phyloP scores from a whole-genome alignment of 2,113 vertebrate genomes.

The Prinia subflava region DNA sequence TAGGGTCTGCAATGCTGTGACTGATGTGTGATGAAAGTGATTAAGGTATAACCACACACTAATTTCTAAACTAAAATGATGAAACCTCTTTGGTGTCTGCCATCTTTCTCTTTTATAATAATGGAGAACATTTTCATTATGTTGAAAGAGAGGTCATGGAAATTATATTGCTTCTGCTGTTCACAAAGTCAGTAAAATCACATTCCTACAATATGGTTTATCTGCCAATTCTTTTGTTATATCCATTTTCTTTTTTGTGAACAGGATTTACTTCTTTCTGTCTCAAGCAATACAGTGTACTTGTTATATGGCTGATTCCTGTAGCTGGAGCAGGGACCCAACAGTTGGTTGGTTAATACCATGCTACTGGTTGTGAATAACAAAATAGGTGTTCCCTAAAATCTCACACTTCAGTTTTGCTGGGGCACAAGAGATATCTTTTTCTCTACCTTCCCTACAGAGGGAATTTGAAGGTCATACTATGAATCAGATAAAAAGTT shows the following conservation, averaged over 20 bases:
- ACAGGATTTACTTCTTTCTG: conserved; percentile 26
- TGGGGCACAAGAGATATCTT: not conserved
- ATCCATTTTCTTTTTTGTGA: conserved; percentile 18
- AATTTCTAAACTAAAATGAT: not conserved
- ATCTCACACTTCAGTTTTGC: not conserved
- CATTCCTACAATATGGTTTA: conserved; percentile 1
- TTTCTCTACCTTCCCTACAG: not conserved
- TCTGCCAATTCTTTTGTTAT: conserved; percentile 10
- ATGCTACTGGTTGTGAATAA: not conserved
- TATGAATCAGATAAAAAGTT: not conserved
- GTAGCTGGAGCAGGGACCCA: not conserved
- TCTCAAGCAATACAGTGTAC: not conserved
- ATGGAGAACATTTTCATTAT: conserved; percentile 23
- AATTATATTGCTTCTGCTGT: not conserved
- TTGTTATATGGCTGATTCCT: not conserved
- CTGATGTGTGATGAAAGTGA: conserved; percentile 30
- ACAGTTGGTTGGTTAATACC: not conserved
- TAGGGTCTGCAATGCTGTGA: conserved; percentile 22
- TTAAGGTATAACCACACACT: conserved; percentile 26
- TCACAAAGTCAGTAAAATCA: conserved; percentile 3
- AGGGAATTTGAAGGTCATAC: not conserved
- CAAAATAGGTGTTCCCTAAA: not conserved
- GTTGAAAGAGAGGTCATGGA: not conserved
- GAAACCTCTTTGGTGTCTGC: conserved; percentile 7
- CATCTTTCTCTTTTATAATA: conserved; percentile 31